A percentile compares a stretch with the other conserved stretches of the same genome.
phyloP scores from a whole-genome alignment of 2,797 vertebrate genomes.

The Erpetoichthys calabaricus region DNA sequence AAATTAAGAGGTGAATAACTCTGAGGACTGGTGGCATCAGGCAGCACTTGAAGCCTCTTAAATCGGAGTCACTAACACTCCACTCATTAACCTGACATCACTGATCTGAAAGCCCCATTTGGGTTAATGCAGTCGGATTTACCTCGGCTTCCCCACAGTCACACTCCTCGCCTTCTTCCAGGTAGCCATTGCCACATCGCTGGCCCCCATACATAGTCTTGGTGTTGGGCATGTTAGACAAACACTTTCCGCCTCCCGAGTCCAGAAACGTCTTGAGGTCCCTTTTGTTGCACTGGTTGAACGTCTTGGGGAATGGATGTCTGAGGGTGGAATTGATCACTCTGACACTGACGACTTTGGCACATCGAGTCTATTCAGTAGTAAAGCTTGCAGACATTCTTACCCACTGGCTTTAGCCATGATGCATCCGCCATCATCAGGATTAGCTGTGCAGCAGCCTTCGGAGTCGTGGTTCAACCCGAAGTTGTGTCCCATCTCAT shows the following conservation, averaged over 20 bases:
- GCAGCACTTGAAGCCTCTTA: too few species aligned
- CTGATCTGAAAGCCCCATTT: too few species aligned
- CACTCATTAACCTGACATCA: too few species aligned
- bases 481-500: slow-evolving; percentile 97
- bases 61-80: too few species aligned
- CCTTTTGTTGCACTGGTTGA: slow-evolving; percentile 73
- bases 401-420: slow-evolving; percentile 96
- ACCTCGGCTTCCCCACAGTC: slow-evolving; percentile 94
- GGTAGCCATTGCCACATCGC: slow-evolving; percentile 89
- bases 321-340: slow-evolving; percentile 37
- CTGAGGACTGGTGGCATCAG: too few species aligned
- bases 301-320: slow-evolving; percentile 81
- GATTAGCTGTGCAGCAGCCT: slow-evolving; percentile 66
- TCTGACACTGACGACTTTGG: neutral
- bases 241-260: slow-evolving; percentile 91
- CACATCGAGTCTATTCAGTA: neutral
- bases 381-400: slow-evolving; percentile 11
- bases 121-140: too few species aligned
- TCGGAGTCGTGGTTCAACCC: slow-evolving; percentile 84
- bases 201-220: slow-evolving; percentile 73
- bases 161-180: slow-evolving; percentile 92
- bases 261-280: slow-evolving; percentile 77
- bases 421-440: slow-evolving; percentile 84
- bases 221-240: slow-evolving; percentile 85
- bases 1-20: too few species aligned